phyloP scores from a whole-genome alignment of 1,140 invertebrate species.

The Brachionus rubens region DNA sequence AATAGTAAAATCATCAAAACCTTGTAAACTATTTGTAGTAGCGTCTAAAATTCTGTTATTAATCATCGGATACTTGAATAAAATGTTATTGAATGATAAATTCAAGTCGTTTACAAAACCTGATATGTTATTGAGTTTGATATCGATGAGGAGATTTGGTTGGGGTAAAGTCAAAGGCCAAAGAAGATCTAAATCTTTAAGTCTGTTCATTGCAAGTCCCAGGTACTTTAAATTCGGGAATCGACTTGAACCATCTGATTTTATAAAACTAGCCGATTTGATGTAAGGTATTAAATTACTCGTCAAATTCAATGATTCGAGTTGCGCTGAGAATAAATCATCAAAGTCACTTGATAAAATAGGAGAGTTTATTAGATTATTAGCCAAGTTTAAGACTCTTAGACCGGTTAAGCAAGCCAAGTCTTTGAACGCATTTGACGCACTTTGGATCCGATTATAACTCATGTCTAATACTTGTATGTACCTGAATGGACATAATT shows the following conservation, averaged over 20 bases:
- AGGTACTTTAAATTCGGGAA: slow-evolving; percentile 35
- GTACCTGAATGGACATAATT: slow-evolving; percentile 24
- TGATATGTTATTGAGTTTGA: slow-evolving; percentile 11
- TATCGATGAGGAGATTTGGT: neutral
- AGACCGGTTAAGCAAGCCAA: slow-evolving; percentile 4
- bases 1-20: slow-evolving; percentile 29
- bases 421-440: neutral
- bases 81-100: neutral
- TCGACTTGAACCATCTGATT: neutral
- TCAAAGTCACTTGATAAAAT: slow-evolving; percentile 16
- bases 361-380: neutral
- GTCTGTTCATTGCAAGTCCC: slow-evolving; percentile 1
- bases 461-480: neutral
- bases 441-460: slow-evolving; percentile 4
- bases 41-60: neutral
- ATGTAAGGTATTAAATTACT: slow-evolving; percentile 16
- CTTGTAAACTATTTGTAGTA: slow-evolving; percentile 30
- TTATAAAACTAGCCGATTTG: neutral
- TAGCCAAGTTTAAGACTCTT: neutral
- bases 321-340: neutral
- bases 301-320: slow-evolving; percentile 4
- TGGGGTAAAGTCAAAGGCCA: slow-evolving; percentile 22
- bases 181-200: slow-evolving; percentile 23
- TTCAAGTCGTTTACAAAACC: neutral
- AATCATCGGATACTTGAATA: slow-evolving; percentile 9